Base-by-base conservation (phyloP, 2,797 vertebrate genomes). In the Crossoptilon crossoptilon region DNA sequence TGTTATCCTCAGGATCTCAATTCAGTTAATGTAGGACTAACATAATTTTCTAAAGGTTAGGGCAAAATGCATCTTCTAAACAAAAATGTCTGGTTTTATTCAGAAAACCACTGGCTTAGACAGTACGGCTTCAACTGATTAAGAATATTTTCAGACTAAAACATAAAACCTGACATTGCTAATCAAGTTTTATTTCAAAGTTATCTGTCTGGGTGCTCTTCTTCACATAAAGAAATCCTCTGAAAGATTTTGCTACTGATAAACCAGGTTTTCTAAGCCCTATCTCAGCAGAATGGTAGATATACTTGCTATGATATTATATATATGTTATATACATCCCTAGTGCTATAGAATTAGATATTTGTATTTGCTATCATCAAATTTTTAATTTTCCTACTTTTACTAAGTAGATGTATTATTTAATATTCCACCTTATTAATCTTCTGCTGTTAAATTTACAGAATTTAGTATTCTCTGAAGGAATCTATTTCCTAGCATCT, bases 11-110 rank as follows among this genome's bases (percentile, higher is more conserved):
- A 84, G 82, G 60, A 75, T 19, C 7, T 2, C 21, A 88, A 78
- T 84, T 73, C 59, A 76, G 39, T 67, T 87, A 82, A 89, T 79
- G 73, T 73, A 83, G 72, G 19, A 75, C 11, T 91, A 95, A 84
- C 9, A 63, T 63, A 48, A 37, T 94, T 84, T 83, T 88, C 53
- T 79, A 93, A 95, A 94, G 71, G 64, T 96, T 93, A 91, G 2
- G 15, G 3, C 1, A 90, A 90, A 94, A 82, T 33, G 2, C 2
- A 44, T 59, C 15, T 56, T 7, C 13, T 87, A 79, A 84, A 53
- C 6, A 81, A 69, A 15, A 62, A 29, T 3, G 60, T 67, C 22
- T 43, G 7, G 2, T 49, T 79, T 91, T 71, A 87, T 37, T 85
- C 5, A 59, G 53, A 79, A 79, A 48, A 59, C 0, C 4, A 1